Evolutionary conservation across 2,888 invertebrate genomes (phyloP), one percentile per base, ranked within the genome.

Genomic region (Agelastica alni): DNA sequence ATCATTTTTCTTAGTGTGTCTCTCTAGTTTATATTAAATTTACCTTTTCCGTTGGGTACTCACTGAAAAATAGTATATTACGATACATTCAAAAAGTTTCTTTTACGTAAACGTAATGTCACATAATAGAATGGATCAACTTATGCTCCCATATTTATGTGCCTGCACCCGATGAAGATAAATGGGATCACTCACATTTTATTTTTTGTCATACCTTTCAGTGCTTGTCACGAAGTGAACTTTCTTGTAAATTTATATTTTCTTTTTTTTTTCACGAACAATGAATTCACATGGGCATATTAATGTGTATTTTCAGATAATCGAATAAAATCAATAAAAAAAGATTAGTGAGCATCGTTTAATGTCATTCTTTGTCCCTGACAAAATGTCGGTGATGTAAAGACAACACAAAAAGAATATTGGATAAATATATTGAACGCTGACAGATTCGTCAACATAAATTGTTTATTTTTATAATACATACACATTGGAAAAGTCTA

Each of bases 161-260:
- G 14, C 28, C 17, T 37, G 36, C 22, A 46, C 26, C 14, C 48
- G 53, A 53, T 43, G 53, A 53, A 48, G 53, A 53, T 53, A 53
- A 43, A 53, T 48, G 47, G 16, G 36, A 53, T 53, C 53, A 31
- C 31, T 53, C 26, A 52, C 45, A 39, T 45, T 52, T 52, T 39
- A 51, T 47, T 42, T 30, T 32, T 32, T 32, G 34, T 46, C 32
- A 45, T 47, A 47, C 53, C 42, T 47, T 42, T 47, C 42, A 53
- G 47, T 36, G 42, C 46, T 43, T 42, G 53, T 45, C 52, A 31
- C 30, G 36, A 47, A 31, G 53, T 47, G 53, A 49, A 49, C 49
- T 49, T 47, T 41, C 31, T 41, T 42, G 22, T 10, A 41, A 41
- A 41, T 31, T 49, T 12, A 13, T 32, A 12, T 48, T 17, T 39